Conservation (phyloP, 1,140 invertebrate species). For the Trachymyrmex septentrionalis region DNA sequence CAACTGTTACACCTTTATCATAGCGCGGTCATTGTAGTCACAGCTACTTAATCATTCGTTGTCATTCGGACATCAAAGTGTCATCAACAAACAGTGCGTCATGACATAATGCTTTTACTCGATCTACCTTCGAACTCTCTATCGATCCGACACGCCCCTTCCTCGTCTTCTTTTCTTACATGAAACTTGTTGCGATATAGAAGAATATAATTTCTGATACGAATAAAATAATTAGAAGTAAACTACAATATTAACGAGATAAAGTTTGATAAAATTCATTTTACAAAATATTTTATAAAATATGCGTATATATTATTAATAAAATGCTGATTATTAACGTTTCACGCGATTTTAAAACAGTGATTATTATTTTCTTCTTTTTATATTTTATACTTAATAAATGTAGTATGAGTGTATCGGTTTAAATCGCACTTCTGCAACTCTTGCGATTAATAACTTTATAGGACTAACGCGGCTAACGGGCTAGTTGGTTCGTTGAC, state of each 20-base stretch:
- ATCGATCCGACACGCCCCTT: slow-evolving; percentile 27
- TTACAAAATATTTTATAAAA: slow-evolving; percentile 13
- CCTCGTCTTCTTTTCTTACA: neutral
- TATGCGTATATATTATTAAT: neutral
- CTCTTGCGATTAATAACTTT: slow-evolving; percentile 71
- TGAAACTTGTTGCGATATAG: neutral
- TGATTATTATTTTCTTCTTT: neutral
- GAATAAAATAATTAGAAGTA: neutral
- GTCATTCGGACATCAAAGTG: slow-evolving; percentile 52
- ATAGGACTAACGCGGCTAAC: slow-evolving; percentile 21
- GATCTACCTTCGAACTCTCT: slow-evolving; percentile 10
- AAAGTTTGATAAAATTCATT: neutral
- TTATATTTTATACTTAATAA: neutral
- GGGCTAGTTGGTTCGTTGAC: slow-evolving; percentile 62
- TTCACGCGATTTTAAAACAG: neutral
- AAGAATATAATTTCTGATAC: neutral
- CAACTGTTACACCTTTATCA: slow-evolving; percentile 44
- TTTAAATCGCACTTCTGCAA: slow-evolving; percentile 30
- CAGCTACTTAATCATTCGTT: slow-evolving; percentile 47
- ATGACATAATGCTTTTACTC: slow-evolving; percentile 11
- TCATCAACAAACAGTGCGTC: slow-evolving; percentile 34
- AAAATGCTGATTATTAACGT: neutral
- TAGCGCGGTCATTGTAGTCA: slow-evolving; percentile 40
- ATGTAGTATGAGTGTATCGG: slow-evolving; percentile 7
- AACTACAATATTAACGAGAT: neutral